Base-by-base conservation (phyloP, 2,113 vertebrate species). In the Pseudopodoces humilis region DNA sequence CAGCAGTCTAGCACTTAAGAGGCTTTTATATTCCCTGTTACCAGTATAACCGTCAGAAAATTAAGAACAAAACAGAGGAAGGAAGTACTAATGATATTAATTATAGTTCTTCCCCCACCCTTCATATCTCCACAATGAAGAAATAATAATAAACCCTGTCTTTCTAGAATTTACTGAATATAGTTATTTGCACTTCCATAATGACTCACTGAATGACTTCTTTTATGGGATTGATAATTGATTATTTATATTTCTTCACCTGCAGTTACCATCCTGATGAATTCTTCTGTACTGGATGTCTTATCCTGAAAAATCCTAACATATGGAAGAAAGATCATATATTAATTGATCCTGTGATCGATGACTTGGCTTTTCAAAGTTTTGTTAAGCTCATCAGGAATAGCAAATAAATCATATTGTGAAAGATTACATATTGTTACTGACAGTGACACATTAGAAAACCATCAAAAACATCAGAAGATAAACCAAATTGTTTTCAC, bases 171-270 rank as follows among this genome's bases (percentile, higher is more conserved):
- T 76, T 71, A 63, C 72, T 92, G 52, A 92, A 52, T 67, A 63
- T 64, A 80, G n/a, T 88, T 92, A 82, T 84, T 96, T 93, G 35
- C 64, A 49, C 18, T 80, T 92, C 52, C 6, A 0, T 88, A 77
- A 83, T 95, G 80, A 91, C 43, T 96, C 76, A 94, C 21, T 5
- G 9, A 90, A 86, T 74, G 13, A 52, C 53, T 92, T 92, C 13
- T 83, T 93, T 65, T 70, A 81, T 50, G 50, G 81, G 79, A 68
- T 39, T 44, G 8, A 63, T 90, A 68, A 90, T 56, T 4, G 4
- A 79, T 71, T 71, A 43, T 77, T 83, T 96, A 37, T 90, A 56
- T 91, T 93, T 87, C 53, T 83, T 95, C 67, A 89, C 67, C 70
- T 89, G 44, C 20, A 58, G n/a, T 82, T 92, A 44, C n/a, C 17